A percentile compares a stretch with the other conserved stretches of the same genome.
These are phyloP conservation scores for Sigmodon hispidus DNA, from an alignment of 2,113 vertebrate genomes.

Conservation along the genomic window DNA sequence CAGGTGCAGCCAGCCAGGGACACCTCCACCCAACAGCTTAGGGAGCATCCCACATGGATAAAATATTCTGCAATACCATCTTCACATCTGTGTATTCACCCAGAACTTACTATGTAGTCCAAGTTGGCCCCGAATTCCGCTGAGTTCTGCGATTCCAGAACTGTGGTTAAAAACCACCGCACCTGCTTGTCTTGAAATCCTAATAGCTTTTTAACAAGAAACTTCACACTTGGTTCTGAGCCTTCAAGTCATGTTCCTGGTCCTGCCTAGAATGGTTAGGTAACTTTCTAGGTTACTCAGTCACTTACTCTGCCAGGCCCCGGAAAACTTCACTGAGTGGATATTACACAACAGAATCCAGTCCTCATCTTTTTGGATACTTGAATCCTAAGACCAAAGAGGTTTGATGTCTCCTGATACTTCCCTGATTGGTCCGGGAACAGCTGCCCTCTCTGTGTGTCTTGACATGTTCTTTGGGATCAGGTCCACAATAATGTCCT, in stretches of 20 bases:
- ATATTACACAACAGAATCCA: not conserved
- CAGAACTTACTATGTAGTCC: not conserved
- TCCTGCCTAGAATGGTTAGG: not conserved
- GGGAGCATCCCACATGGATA: not conserved
- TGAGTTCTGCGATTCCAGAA: not conserved
- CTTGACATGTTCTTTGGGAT: not conserved
- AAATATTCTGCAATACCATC: not conserved
- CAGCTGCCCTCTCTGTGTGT: not conserved
- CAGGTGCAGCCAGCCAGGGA: not conserved
- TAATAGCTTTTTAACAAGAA: not conserved
- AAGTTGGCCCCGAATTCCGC: not conserved
- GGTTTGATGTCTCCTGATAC: not conserved
- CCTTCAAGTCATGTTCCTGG: not conserved
- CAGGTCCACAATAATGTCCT: not conserved
- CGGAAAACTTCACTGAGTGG: not conserved
- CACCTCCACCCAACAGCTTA: fast-evolving
- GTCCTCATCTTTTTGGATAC: not conserved
- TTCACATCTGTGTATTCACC: not conserved
- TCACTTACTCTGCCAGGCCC: not conserved
- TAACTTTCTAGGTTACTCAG: not conserved
- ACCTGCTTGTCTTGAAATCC: not conserved
- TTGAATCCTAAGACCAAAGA: not conserved
- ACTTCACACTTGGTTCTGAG: not conserved
- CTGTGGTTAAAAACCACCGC: not conserved
- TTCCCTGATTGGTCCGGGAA: not conserved